A percentile compares a stretch with the other conserved stretches of the same genome.
These are phyloP conservation scores for Axis porcinus DNA, from an alignment of 2,113 vertebrate species.

Conservation along the genomic window DNA sequence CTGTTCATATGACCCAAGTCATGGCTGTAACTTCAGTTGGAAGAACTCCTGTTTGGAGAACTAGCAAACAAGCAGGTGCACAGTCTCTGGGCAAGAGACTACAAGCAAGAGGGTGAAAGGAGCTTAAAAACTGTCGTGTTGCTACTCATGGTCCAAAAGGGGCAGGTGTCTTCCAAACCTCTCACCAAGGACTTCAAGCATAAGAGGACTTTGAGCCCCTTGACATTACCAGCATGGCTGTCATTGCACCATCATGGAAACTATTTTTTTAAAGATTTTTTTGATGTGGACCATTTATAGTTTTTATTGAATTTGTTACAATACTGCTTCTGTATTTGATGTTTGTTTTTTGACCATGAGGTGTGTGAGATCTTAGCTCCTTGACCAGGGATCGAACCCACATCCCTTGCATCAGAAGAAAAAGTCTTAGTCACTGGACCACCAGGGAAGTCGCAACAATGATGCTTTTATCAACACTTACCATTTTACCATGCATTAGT, in stretches of 20 bases:
- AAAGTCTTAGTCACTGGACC: neutral
- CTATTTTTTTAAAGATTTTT: neutral
- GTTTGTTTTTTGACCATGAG: neutral
- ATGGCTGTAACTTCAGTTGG: fast-evolving
- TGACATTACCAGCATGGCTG: neutral
- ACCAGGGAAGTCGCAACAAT: neutral
- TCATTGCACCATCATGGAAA: neutral
- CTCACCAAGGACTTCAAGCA: fast-evolving
- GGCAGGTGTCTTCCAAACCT: neutral
- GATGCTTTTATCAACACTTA: neutral
- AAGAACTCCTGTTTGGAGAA: neutral
- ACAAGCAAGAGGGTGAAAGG: neutral
- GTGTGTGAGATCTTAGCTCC: neutral
- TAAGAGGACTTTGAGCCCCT: neutral
- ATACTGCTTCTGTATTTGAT: neutral
- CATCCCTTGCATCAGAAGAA: neutral
- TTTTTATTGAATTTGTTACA: neutral
- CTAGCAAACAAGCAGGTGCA: neutral
- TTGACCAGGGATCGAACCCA: fast-evolving
- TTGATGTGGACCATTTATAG: neutral
- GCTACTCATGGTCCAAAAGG: neutral
- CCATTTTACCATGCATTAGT: fast-evolving
- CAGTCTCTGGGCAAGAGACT: too few relatives aligned
- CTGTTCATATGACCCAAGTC: neutral
- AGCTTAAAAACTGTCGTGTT: neutral